Evolutionary conservation across 2,797 vertebrate species (phyloP).

Genomic region (Manis javanica): DNA sequence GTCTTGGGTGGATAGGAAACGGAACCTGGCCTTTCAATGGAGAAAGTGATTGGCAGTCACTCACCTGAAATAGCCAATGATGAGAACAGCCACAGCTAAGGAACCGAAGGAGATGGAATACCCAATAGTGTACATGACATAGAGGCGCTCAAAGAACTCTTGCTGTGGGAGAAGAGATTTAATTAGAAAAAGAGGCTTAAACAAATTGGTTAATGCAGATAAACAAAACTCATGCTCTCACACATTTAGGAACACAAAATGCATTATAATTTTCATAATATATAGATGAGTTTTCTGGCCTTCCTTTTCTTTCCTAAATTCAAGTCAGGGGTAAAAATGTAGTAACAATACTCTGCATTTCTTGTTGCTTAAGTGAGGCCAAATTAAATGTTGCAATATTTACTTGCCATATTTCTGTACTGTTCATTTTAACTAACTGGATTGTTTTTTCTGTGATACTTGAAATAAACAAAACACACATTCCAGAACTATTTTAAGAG

Average conservation of each 20-base stretch:
- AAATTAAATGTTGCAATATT: conserved; percentile 81
- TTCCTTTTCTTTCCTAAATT: conserved; percentile 83
- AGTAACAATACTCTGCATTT: conserved; percentile 82
- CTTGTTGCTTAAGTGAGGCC: conserved; percentile 83
- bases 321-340: conserved; percentile 81
- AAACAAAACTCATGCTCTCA: conserved; percentile 84
- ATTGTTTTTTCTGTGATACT: conserved; percentile 84
- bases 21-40: not conserved
- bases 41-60: not conserved
- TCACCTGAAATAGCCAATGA: conserved; percentile 94
- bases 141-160: conserved; percentile 93
- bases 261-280: conserved; percentile 81
- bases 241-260: conserved; percentile 81
- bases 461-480: conserved; percentile 82
- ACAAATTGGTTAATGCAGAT: conserved; percentile 81
- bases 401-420: conserved; percentile 83
- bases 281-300: conserved; percentile 82
- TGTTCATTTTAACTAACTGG: conserved; percentile 78
- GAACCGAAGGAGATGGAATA: conserved; percentile 94
- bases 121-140: conserved; percentile 93
- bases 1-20: not conserved
- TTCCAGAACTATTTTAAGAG: not conserved
- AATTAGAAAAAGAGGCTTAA: conserved; percentile 81
- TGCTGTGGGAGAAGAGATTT: conserved; percentile 84
- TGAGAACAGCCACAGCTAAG: conserved; percentile 91